Base-by-base conservation (phyloP, 2,888 invertebrate genomes). In the Eudemis profundana region DNA sequence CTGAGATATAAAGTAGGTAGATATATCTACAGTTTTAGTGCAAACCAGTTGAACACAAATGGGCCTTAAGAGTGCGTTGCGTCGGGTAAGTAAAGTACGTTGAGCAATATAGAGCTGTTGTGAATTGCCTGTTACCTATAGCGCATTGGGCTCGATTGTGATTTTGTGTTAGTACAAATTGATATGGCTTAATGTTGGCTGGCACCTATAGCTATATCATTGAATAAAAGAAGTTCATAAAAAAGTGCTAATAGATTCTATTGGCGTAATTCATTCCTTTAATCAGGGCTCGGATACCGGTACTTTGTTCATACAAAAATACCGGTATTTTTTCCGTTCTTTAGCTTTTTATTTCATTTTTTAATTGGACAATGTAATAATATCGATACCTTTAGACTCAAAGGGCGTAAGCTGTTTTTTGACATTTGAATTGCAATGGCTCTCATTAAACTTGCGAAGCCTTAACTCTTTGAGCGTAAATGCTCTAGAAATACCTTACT, bases 31-130 rank as follows among this genome's bases (percentile, higher is more conserved):
- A 21, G 33, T 50, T 63, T 63, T 33, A 42, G 56, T 17, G 42
- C 49, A 42, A 57, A 57, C 63, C 63, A 49, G 56, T 42, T 50
- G 33, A 15, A 56, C 42, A 42, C 56, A 57, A 63, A 57, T 33
- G 33, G 49, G 29, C 49, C 40, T 56, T 40, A 40, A 49, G 33
- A 36, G 56, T 49, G 42, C 40, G 63, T 56, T 47, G 47, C 27
- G 15, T 40, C 19, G 21, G n/a, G n/a, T n/a, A n/a, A n/a, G n/a
- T n/a, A 42, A 38, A 15, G 49, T 33, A 33, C 15, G 21, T 63
- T 63, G 63, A 49, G 63, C 56, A 63, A 63, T 46, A 12, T 49
- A 42, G 21, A 42, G 49, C 27, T 40, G 33, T 61, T 46, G 51
- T 51, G 50, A 63, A 19, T 21, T 14, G 17, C 21, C 33, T n/a